These are phyloP conservation scores for Chiloscyllium plagiosum DNA, from an alignment of 2,113 vertebrate genomes.

Conservation along the genomic window DNA sequence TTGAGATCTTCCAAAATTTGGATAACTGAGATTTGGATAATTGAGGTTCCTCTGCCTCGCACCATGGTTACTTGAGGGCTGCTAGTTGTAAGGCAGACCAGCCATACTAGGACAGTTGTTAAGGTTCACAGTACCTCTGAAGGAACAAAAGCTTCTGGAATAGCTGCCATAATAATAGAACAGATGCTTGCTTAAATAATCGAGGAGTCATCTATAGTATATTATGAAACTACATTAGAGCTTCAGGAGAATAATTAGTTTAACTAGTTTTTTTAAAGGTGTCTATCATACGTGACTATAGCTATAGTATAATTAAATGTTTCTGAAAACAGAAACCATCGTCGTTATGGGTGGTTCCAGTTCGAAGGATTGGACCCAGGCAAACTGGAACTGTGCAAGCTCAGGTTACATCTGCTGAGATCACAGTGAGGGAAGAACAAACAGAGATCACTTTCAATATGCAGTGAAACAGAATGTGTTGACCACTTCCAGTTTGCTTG, in stretches of 20 bases:
- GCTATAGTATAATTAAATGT: neutral
- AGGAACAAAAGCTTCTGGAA: neutral
- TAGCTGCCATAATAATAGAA: neutral
- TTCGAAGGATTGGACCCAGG: neutral
- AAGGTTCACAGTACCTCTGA: neutral
- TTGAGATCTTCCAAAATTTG: no score
- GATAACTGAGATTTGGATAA: no score
- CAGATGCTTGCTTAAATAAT: neutral
- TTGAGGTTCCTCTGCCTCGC: no score
- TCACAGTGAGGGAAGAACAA: constrained; percentile 7
- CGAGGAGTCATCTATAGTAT: neutral
- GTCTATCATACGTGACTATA: no score
- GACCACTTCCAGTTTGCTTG: neutral
- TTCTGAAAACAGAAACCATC: neutral
- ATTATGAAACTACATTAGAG: no score
- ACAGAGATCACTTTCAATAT: neutral
- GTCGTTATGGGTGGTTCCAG: neutral
- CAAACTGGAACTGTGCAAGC: neutral
- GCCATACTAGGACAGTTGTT: neutral
- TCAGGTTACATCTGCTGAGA: constrained; percentile 16
- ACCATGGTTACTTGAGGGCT: neutral
- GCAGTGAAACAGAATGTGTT: neutral
- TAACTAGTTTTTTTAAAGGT: neutral
- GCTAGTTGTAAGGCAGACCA: neutral
- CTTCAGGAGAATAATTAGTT: neutral